These are phyloP conservation scores for Torymus aiolomorphi DNA, from an alignment of 2,888 invertebrate genomes.

Conservation along the genomic window DNA sequence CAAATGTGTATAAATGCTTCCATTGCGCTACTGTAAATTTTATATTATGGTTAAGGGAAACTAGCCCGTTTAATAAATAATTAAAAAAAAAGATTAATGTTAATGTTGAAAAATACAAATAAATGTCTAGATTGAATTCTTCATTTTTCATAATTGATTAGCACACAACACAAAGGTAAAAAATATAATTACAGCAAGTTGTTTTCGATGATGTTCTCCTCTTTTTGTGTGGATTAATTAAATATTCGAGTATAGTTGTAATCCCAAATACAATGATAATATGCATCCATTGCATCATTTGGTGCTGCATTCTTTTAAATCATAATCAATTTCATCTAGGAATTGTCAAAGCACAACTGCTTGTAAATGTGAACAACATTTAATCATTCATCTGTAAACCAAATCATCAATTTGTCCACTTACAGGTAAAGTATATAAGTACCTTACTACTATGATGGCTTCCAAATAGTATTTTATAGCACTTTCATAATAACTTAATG, in stretches of 20 bases:
- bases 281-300: conserved; percentile 94
- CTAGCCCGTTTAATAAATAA: too few relatives aligned
- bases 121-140: too few relatives aligned
- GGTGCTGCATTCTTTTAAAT: conserved; percentile 80
- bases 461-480: conserved; percentile 92
- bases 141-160: conserved; percentile 9
- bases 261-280: conserved; percentile 97
- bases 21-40: too few relatives aligned
- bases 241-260: conserved; percentile 93
- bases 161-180: not conserved
- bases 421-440: conserved; percentile 88
- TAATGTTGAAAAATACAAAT: too few relatives aligned
- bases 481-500: conserved; percentile 81
- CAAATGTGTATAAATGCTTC: too few relatives aligned
- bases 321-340: conserved; percentile 93
- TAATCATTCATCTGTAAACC: conserved; percentile 89
- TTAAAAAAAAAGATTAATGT: too few relatives aligned
- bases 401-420: conserved; percentile 88
- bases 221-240: conserved; percentile 90
- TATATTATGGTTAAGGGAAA: too few relatives aligned
- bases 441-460: conserved; percentile 88
- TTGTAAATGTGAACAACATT: conserved; percentile 90
- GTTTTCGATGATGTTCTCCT: conserved; percentile 91
- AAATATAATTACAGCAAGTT: conserved; percentile 82
- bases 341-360: conserved; percentile 94